Percentiles rank a stretch among this genome's conserved stretches.
Evolutionary conservation across 2,888 invertebrate species (phyloP).

Genomic region (Drosophila trichaetosa): DNA sequence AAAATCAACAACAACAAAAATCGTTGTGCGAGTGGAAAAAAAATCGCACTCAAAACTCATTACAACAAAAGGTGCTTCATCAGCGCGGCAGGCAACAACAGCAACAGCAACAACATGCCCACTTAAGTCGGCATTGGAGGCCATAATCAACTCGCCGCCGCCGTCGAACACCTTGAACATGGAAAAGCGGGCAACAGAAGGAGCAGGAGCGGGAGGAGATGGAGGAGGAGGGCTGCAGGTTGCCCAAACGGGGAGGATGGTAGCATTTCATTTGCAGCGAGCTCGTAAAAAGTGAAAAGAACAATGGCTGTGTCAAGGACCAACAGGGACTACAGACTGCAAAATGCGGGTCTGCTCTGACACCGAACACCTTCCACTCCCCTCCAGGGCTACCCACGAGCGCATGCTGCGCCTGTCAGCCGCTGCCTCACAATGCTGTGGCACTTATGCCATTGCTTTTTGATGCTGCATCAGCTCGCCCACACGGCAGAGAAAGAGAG

Average conservation of each 20-base stretch:
- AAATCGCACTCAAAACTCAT: constrained; percentile 77
- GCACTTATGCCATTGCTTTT: constrained; percentile 79
- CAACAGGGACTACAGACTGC: constrained; percentile 40
- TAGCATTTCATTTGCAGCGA: constrained; percentile 70
- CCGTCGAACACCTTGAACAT: constrained; percentile 66
- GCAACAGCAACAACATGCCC: constrained; percentile 42
- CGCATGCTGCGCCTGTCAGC: constrained; percentile 67
- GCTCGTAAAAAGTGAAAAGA: constrained; percentile 76
- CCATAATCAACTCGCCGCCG: constrained; percentile 67
- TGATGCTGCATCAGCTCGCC: constrained; percentile 53
- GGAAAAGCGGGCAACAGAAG: neutral
- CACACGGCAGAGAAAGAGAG: neutral
- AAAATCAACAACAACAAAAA: constrained; percentile 58
- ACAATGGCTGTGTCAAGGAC: constrained; percentile 68
- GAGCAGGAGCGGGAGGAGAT: neutral
- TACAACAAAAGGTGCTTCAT: constrained; percentile 82
- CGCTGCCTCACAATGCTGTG: constrained; percentile 66
- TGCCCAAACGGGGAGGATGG: neutral
- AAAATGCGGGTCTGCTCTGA: constrained; percentile 39
- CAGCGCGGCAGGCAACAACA: constrained; percentile 46
- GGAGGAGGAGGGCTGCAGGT: neutral
- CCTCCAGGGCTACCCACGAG: constrained; percentile 5
- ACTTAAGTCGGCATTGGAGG: constrained; percentile 72
- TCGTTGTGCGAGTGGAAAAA: constrained; percentile 19
- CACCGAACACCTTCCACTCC: neutral